Conservation (phyloP, 92 coral and sea anemone genomes). For the Epizoanthus ramosus region DNA sequence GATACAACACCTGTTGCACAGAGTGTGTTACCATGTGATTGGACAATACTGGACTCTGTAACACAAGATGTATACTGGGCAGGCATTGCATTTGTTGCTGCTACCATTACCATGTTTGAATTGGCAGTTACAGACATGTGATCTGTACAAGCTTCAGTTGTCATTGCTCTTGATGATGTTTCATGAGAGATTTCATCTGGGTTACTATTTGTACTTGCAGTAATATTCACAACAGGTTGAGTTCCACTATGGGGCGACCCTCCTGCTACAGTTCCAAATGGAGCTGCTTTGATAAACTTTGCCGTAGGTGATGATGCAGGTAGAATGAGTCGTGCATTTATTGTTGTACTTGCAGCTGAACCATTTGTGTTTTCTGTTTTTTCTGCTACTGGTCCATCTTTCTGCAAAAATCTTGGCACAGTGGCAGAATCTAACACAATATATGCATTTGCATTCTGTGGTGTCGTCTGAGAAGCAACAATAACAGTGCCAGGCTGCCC, state of each 20-base stretch:
- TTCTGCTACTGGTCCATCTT: background rate
- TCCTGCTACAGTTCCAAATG: background rate
- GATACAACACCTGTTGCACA: background rate
- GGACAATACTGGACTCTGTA: background rate
- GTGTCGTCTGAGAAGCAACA: conserved; percentile 29
- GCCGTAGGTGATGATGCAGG: background rate
- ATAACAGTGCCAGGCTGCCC: conserved; percentile 21
- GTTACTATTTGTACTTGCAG: background rate
- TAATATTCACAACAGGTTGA: background rate
- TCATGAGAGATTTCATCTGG: background rate
- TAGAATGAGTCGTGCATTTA: conserved; percentile 33
- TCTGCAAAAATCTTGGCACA: conserved; percentile 22
- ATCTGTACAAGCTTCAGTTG: too few species aligned
- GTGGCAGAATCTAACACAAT: conserved; percentile 29
- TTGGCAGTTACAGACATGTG: too few species aligned
- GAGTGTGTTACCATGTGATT: background rate
- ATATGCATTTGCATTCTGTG: conserved; percentile 31
- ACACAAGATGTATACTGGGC: background rate
- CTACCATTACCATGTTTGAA: too few species aligned
- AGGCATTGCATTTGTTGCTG: conserved; percentile 2
- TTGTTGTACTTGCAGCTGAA: background rate
- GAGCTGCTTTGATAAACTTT: background rate
- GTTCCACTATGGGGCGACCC: background rate
- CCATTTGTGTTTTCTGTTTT: background rate
- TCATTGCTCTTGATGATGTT: too few species aligned